Evolutionary conservation across 2,113 vertebrate genomes (phyloP).

Genomic region (Sarotherodon lohbergeri): DNA sequence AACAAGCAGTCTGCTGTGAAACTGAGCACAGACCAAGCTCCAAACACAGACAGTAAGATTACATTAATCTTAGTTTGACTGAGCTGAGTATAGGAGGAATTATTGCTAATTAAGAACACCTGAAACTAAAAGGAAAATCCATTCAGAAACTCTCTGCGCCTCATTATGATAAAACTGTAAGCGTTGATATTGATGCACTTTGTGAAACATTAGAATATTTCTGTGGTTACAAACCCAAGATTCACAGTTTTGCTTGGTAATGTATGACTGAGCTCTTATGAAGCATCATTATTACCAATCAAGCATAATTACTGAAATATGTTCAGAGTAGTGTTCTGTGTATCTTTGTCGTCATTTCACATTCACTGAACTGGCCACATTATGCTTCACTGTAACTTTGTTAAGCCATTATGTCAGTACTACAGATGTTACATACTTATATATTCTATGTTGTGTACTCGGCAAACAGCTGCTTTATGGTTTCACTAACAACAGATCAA

Average conservation of each 20-base stretch:
- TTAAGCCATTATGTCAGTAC: neutral
- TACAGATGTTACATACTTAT: neutral
- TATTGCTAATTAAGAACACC: neutral
- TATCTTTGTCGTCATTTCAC: neutral
- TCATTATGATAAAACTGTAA: neutral
- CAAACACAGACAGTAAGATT: neutral
- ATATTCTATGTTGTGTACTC: neutral
- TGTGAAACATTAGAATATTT: neutral
- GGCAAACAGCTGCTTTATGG: neutral
- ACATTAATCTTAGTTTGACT: neutral
- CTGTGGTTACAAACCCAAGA: neutral
- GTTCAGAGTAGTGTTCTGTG: neutral
- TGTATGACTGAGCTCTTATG: neutral
- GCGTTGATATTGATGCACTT: neutral
- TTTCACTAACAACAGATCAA: neutral
- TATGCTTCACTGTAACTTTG: neutral
- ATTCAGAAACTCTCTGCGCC: neutral
- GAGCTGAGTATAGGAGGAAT: neutral
- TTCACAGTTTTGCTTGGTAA: neutral
- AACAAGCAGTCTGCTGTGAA: neutral
- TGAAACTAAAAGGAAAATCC: neutral
- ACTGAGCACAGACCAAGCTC: neutral
- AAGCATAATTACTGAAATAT: neutral
- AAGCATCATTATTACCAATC: neutral
- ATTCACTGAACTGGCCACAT: neutral